phyloP scores from a whole-genome alignment of 2,113 vertebrate species.

The Eublepharis macularius region DNA sequence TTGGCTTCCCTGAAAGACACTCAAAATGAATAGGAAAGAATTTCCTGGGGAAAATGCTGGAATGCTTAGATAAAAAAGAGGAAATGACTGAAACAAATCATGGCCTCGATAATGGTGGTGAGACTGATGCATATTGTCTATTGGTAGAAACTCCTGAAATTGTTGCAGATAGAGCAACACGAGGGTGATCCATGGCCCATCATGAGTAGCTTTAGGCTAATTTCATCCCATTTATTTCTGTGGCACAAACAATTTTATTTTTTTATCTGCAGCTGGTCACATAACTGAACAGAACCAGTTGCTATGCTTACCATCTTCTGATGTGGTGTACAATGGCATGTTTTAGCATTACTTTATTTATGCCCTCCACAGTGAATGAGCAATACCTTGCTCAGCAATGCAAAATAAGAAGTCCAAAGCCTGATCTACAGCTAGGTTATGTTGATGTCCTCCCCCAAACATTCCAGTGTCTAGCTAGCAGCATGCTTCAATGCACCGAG shows the following conservation, averaged over 20 bases:
- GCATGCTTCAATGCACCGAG: too few species aligned
- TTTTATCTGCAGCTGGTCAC: background rate
- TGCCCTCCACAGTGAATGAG: background rate
- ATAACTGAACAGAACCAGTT: background rate
- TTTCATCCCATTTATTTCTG: background rate
- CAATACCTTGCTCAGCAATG: too few species aligned
- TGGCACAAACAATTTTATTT: too few species aligned
- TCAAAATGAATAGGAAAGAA: slow-evolving; percentile 76
- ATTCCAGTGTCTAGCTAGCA: too few species aligned
- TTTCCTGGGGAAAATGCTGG: slow-evolving; percentile 76
- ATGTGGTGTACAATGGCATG: too few species aligned
- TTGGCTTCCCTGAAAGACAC: slow-evolving; percentile 71
- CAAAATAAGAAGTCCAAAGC: too few species aligned
- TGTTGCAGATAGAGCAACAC: background rate
- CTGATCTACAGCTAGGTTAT: too few species aligned
- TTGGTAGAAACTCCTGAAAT: slow-evolving; percentile 12
- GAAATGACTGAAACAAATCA: slow-evolving; percentile 64
- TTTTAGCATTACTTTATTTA: background rate
- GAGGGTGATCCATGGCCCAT: background rate
- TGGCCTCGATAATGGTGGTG: background rate
- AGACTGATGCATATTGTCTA: slow-evolving; percentile 29
- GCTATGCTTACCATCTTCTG: too few species aligned
- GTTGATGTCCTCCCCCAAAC: too few species aligned
- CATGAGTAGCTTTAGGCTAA: background rate
- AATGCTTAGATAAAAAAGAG: slow-evolving; percentile 74